Evolutionary conservation across 2,113 vertebrate genomes (phyloP).

Genomic region (Muntiacus muntjak): DNA sequence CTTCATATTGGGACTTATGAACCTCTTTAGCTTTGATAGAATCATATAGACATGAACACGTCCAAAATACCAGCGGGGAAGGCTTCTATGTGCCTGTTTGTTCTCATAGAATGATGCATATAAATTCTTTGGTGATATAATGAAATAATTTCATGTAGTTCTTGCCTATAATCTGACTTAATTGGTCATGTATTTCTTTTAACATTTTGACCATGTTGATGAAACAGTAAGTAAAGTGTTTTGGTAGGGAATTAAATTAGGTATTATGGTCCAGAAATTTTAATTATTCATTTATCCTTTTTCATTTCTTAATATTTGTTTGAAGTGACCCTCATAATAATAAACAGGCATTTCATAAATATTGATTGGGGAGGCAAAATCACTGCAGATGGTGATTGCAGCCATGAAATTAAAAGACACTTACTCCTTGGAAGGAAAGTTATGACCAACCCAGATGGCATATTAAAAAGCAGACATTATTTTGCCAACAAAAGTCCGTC

Average conservation of each 20-base stretch:
- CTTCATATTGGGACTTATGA: background rate
- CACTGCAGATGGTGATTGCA: too few species aligned
- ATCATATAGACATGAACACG: background rate
- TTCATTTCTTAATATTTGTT: background rate
- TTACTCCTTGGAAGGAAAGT: too few species aligned
- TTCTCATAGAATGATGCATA: background rate
- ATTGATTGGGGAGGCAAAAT: background rate
- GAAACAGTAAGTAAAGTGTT: conserved; percentile 20
- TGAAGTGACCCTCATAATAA: background rate
- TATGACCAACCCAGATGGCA: too few species aligned
- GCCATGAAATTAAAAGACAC: too few species aligned
- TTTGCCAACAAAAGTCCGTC: too few species aligned
- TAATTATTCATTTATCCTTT: background rate
- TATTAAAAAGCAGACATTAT: too few species aligned
- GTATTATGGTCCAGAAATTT: background rate
- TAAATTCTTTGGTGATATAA: background rate
- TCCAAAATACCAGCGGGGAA: background rate
- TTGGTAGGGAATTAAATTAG: conserved; percentile 7
- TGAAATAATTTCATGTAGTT: background rate
- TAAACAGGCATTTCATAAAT: background rate
- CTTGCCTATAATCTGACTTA: background rate
- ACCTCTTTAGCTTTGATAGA: background rate
- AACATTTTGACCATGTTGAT: conserved; percentile 23
- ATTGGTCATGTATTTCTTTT: conserved; percentile 27
- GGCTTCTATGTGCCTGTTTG: background rate